phyloP scores from a whole-genome alignment of 2,113 vertebrate species.

The Myanophis thanlyinensis region DNA sequence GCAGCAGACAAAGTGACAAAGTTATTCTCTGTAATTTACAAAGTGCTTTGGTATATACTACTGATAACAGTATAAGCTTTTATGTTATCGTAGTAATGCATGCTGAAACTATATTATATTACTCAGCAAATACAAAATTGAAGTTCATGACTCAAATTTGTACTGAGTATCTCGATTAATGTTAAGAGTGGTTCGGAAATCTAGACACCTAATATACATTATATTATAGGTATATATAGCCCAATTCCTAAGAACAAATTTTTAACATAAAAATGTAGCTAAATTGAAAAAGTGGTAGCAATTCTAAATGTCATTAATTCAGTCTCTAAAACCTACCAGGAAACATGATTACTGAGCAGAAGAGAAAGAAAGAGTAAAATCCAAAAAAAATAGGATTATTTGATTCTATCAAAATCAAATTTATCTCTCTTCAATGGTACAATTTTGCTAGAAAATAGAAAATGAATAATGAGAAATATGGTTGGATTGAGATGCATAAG shows the following conservation, averaged over 20 bases:
- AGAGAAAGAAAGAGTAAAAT: not conserved
- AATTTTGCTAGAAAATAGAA: not conserved
- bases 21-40: not conserved
- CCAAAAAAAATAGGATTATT: not conserved
- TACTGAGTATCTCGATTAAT: not conserved
- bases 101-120: not conserved
- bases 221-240: not conserved
- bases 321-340: not conserved
- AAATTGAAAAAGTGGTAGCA: not conserved
- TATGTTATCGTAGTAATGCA: not conserved
- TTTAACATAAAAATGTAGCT: not conserved
- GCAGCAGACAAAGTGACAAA: slow-evolving; percentile 10
- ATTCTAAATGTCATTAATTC: not conserved
- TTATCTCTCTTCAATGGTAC: not conserved
- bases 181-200: not conserved
- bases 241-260: not conserved
- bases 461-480: not conserved
- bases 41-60: not conserved
- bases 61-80: not conserved
- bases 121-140: not conserved
- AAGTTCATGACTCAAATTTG: not conserved
- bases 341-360: not conserved
- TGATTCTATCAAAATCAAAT: not conserved
- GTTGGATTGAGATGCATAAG: not conserved
- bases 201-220: not conserved